Evolutionary conservation across 2,888 invertebrate genomes (phyloP).

Genomic region (Augiades crinisus): DNA sequence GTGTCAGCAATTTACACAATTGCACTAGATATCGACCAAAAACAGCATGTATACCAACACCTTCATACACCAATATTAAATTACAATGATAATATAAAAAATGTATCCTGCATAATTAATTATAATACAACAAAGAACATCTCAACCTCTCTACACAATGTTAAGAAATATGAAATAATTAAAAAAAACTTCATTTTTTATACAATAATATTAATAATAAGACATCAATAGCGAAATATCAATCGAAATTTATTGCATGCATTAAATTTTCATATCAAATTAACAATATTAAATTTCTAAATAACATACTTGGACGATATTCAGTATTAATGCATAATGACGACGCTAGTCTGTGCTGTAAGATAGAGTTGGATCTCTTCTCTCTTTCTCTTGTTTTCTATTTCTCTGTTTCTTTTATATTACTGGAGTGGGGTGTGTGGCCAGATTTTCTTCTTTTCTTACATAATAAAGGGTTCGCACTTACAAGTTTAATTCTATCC

Average conservation of each 20-base stretch:
- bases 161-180: slow-evolving; percentile 59
- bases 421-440: too few relatives aligned
- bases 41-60: slow-evolving; percentile 30
- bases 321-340: slow-evolving; percentile 38
- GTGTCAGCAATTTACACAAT: too few relatives aligned
- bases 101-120: slow-evolving; percentile 51
- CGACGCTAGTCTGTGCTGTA: slow-evolving; percentile 12
- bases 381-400: too few relatives aligned
- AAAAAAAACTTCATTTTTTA: slow-evolving; percentile 43
- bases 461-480: too few relatives aligned
- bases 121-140: slow-evolving; percentile 65
- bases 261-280: slow-evolving; percentile 59
- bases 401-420: too few relatives aligned
- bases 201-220: slow-evolving; percentile 46
- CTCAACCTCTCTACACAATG: slow-evolving; percentile 56
- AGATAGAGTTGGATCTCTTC: too few relatives aligned
- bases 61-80: slow-evolving; percentile 58
- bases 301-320: slow-evolving; percentile 66
- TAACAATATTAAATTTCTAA: slow-evolving; percentile 62
- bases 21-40: too few relatives aligned
- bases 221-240: slow-evolving; percentile 71
- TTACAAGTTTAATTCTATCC: too few relatives aligned
- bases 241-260: slow-evolving; percentile 76
- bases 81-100: slow-evolving; percentile 44
- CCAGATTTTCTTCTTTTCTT: too few relatives aligned